Percentiles rank a stretch among this genome's conserved stretches.
Conservation (phyloP, 2,888 invertebrate species). For the Dioctria rufipes region DNA sequence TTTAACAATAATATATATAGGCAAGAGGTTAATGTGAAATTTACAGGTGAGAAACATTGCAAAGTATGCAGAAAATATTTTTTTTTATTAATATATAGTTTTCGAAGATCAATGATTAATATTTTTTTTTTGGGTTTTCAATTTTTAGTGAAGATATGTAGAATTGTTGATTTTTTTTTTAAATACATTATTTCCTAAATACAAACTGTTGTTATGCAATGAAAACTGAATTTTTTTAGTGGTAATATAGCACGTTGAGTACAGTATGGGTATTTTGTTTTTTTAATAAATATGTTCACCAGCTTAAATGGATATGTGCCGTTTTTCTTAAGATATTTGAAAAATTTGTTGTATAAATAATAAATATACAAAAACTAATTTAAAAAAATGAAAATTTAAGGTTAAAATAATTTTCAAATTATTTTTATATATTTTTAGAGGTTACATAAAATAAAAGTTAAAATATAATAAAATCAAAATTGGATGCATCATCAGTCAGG, state of each 20-base stretch:
- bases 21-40: constrained; percentile 39
- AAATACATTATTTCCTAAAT: constrained; percentile 19
- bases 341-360: neutral
- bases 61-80: constrained; percentile 38
- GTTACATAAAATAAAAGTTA: no score
- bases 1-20: constrained; percentile 9
- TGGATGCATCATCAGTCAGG: no score
- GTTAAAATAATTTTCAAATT: neutral
- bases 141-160: constrained; percentile 35
- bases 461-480: no score
- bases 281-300: neutral
- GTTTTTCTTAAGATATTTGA: no score
- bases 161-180: constrained; percentile 12
- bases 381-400: no score
- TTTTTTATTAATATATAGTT: constrained; percentile 12
- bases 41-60: constrained; percentile 34
- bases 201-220: constrained; percentile 32
- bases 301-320: neutral
- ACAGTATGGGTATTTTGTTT: neutral
- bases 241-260: neutral
- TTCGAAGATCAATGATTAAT: constrained; percentile 1
- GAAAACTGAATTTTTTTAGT: constrained; percentile 20
- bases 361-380: no score
- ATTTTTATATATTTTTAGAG: neutral
- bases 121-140: neutral